These are phyloP conservation scores for Pteropus rufus DNA, from an alignment of 2,797 vertebrate genomes.

Conservation along the genomic window DNA sequence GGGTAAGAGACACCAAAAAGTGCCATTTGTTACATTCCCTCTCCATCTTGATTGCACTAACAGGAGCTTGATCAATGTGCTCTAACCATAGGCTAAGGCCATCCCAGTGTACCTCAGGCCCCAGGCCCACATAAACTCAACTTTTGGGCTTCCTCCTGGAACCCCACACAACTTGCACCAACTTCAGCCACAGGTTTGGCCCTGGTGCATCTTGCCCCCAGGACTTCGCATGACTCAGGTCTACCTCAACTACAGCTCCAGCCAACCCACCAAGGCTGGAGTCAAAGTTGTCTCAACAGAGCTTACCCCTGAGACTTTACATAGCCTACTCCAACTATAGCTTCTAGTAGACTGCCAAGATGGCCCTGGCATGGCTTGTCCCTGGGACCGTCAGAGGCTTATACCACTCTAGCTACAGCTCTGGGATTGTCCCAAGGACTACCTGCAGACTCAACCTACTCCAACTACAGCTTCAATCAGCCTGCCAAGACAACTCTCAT, in stretches of 20 bases:
- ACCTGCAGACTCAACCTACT: not conserved
- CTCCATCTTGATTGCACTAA: not conserved
- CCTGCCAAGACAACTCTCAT: not conserved
- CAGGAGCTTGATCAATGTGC: not conserved
- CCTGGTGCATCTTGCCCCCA: not conserved
- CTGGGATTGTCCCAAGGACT: not conserved
- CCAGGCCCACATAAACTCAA: not conserved
- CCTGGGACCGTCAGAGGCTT: not conserved
- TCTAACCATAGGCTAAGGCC: not conserved
- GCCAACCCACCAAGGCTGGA: not conserved
- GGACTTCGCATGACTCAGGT: not conserved
- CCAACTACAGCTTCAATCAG: not conserved
- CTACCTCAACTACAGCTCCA: not conserved
- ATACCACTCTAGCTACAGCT: not conserved
- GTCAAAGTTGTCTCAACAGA: not conserved
- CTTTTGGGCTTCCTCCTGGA: not conserved
- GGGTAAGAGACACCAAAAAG: not conserved
- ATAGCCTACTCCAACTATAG: not conserved
- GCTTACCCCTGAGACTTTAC: not conserved
- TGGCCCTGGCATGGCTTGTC: not conserved
- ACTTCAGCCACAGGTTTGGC: not conserved
- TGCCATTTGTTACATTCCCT: not conserved
- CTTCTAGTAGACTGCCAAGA: not conserved
- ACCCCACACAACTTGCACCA: not conserved
- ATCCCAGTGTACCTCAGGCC: not conserved